Evolutionary conservation across 2,888 invertebrate species (phyloP), one percentile per base, ranked within the genome.

Genomic region (Trileptium ribeirensis): DNA sequence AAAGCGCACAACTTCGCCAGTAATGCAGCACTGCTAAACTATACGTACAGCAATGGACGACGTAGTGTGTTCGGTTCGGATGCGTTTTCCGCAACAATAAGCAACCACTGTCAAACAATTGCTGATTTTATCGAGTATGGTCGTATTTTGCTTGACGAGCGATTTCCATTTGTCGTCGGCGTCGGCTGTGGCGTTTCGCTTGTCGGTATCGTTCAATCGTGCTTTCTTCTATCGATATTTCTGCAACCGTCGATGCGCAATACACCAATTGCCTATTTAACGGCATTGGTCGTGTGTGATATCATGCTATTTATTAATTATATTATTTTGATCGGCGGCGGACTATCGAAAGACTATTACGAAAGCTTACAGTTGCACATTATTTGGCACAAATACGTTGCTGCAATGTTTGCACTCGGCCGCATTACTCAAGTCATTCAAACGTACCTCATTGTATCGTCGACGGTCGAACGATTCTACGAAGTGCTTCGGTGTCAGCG

Each of bases 131-230:
- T 70, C 37, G 74, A 70, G 19, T 34, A 75, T 38, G 77, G 39
- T 2, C 77, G 31, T 15, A 38, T 75, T 75, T 36, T 75, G 8
- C 34, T 75, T n/a, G n/a, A 75, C 34, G 77, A 75, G n/a, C 77
- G 77, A 37, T 75, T 75, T 75, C 77, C 77, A 36, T 75, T 75
- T 75, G 77, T 75, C 3, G 77, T 75, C 29, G 38, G 36, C n/a
- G n/a, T 75, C 3, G 77, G 77, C 36, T n/a, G 39, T 38, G 29
- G 24, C 3, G 39, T 75, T n/a, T 36, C 77, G 2, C 8, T 75
- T 8, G 3, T 75, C 36, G 77, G 77, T 8, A 75, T 75, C n/a
- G 37, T n/a, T 39, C 38, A 39, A 38, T 24, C 77, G n/a, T 8
- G 2, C 2, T 75, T 75, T 75, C 39, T 75, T 2, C 37, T 75